Conservation (phyloP, 2,797 vertebrate genomes). For the Triplophysa bombifrons region DNA sequence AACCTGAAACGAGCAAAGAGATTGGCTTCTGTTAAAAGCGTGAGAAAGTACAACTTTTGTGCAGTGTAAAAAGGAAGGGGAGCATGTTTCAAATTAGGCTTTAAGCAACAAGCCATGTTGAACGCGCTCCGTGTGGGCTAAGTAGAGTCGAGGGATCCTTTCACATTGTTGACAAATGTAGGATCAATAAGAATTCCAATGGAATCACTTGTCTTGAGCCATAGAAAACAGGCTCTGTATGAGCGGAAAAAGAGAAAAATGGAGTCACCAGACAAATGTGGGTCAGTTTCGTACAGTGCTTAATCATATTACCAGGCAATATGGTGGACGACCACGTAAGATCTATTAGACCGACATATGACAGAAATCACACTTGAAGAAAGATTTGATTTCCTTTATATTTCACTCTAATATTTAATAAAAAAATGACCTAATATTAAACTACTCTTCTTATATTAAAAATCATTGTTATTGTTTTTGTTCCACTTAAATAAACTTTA, state of each 20-base stretch:
- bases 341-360: neutral
- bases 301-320: neutral
- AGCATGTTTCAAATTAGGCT: conserved; percentile 69
- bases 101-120: conserved; percentile 64
- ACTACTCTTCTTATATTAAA: too few relatives aligned
- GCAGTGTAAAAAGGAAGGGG: conserved; percentile 39
- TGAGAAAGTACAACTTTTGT: conserved; percentile 48
- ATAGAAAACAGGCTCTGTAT: neutral
- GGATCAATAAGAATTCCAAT: conserved; percentile 65
- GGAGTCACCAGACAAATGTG: neutral
- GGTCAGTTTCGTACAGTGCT: neutral
- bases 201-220: conserved; percentile 44
- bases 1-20: conserved; percentile 45
- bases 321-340: neutral
- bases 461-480: conserved; percentile 1
- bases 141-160: conserved; percentile 58
- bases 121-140: conserved; percentile 62
- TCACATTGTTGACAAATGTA: conserved; percentile 61
- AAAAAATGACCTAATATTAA: too few relatives aligned
- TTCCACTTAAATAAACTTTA: neutral
- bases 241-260: neutral
- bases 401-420: neutral
- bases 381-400: too few relatives aligned
- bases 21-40: conserved; percentile 46
- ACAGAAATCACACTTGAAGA: neutral